A percentile compares a stretch with the other conserved stretches of the same genome.
Evolutionary conservation across 2,797 vertebrate genomes (phyloP).

Genomic region (Cynopterus sphinx): DNA sequence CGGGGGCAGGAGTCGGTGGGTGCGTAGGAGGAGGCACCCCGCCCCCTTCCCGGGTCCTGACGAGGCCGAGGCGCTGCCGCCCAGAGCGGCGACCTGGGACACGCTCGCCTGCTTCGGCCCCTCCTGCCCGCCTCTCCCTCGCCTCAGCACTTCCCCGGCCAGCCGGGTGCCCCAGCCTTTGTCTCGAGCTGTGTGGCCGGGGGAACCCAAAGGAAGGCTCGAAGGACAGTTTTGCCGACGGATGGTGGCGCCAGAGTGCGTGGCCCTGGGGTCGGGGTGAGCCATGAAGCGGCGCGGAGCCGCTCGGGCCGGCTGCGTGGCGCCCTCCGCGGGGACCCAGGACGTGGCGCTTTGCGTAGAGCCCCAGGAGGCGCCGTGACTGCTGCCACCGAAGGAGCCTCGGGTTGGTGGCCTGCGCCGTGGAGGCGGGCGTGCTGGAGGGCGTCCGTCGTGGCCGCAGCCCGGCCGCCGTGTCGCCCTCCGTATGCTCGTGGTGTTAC

Average conservation of each 20-base stretch:
- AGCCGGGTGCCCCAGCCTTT: neutral
- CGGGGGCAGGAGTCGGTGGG: neutral
- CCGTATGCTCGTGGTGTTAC: neutral
- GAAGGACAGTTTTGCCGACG: too few relatives aligned
- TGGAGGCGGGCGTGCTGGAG: neutral
- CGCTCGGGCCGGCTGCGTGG: neutral
- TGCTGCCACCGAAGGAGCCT: neutral
- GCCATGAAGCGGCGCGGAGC: neutral
- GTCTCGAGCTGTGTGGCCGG: neutral
- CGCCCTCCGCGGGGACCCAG: neutral
- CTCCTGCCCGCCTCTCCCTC: neutral
- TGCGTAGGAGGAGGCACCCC: neutral
- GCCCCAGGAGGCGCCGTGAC: neutral
- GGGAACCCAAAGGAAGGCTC: neutral
- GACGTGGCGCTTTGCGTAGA: neutral
- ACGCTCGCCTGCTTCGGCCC: neutral
- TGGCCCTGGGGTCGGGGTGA: too few relatives aligned
- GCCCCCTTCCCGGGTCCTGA: neutral
- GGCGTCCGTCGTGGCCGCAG: neutral
- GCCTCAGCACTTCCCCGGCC: neutral
- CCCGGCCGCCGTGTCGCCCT: neutral
- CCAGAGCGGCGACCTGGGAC: neutral
- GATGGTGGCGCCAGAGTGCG: too few relatives aligned
- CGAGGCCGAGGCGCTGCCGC: neutral
- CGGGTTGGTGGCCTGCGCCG: too few relatives aligned